Base-by-base conservation (phyloP, 2,113 vertebrate species). In the Ciconia maguari region DNA sequence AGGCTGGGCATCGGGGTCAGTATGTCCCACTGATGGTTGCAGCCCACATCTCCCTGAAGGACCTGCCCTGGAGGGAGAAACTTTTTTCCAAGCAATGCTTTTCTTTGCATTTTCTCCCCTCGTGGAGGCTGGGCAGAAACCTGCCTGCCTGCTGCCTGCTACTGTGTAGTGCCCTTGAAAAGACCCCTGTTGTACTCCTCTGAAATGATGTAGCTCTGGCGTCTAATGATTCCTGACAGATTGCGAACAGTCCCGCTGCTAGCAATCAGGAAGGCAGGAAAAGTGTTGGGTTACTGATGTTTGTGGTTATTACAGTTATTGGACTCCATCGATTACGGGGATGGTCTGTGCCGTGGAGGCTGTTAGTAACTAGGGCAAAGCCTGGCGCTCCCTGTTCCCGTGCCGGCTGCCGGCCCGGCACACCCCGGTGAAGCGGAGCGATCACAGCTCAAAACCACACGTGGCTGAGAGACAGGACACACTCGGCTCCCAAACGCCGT, bases 171-270 rank as follows among this genome's bases (percentile, higher is more conserved):
- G 96, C 96, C 97, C 97, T 98, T 97, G 96, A 95, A 96, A 96
- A 88, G 90, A 82, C 69, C 86, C 91, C 88, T 27, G 20, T 17
- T 36, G 77, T 36, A 36, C 90, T 71, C 76, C 94, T 96, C 95
- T 38, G 83, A 44, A 93, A 86, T 19, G 29, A 44, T 69, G 90
- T 41, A 55, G 69, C 62, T 69, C 69, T 3, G 20, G 87, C 38
- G 34, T 48, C 96, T 97, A 96, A 97, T 94, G 96, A 94, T 52
- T 97, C 92, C 93, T 97, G 98, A 97, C 97, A 97, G 96, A 83
- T 65, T 54, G 93, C 51, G 88, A 95, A 61, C 34, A 60, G 95
- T 27, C 93, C 93, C 0, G 71, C 91, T 94, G 95, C 93, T 51
- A 44, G 38, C 81, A 62, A 64, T 75, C 16, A 54, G 95, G 74